These are phyloP conservation scores for Decapterus maruadsi DNA, from an alignment of 2,797 vertebrate genomes.

Conservation along the genomic window DNA sequence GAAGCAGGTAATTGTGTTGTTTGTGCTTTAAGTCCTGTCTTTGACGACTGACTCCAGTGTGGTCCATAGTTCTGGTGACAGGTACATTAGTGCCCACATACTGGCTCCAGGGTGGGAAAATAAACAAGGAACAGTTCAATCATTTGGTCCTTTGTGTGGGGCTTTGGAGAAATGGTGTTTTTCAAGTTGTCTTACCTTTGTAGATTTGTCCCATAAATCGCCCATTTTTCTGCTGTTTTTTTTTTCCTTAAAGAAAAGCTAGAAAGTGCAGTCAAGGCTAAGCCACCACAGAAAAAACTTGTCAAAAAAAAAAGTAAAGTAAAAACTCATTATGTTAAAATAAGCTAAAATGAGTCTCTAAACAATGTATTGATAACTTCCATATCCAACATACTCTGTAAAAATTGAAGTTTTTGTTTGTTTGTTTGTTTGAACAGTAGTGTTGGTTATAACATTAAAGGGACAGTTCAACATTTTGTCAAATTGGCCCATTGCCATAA, in stretches of 20 bases:
- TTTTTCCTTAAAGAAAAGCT: background rate
- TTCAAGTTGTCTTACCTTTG: conserved; percentile 25
- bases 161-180: conserved; percentile 32
- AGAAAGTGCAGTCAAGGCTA: background rate
- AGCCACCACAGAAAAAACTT: background rate
- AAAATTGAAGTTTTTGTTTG: background rate
- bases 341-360: background rate
- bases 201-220: background rate
- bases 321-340: background rate
- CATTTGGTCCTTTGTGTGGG: conserved; percentile 49
- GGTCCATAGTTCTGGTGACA: conserved; percentile 59
- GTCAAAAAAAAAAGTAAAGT: background rate
- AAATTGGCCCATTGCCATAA: too few species aligned
- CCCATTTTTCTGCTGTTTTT: background rate
- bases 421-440: background rate
- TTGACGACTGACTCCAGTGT: conserved; percentile 52
- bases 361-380: background rate
- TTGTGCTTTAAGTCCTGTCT: conserved; percentile 35
- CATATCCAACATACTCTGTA: background rate
- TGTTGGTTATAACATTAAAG: background rate
- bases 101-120: conserved; percentile 55
- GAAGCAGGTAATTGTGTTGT: conserved; percentile 48
- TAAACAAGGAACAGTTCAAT: conserved; percentile 62
- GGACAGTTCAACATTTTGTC: too few species aligned
- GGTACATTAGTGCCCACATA: conserved; percentile 59